Evolutionary conservation across 2,113 vertebrate species (phyloP).

Genomic region (Dipodomys spectabilis): DNA sequence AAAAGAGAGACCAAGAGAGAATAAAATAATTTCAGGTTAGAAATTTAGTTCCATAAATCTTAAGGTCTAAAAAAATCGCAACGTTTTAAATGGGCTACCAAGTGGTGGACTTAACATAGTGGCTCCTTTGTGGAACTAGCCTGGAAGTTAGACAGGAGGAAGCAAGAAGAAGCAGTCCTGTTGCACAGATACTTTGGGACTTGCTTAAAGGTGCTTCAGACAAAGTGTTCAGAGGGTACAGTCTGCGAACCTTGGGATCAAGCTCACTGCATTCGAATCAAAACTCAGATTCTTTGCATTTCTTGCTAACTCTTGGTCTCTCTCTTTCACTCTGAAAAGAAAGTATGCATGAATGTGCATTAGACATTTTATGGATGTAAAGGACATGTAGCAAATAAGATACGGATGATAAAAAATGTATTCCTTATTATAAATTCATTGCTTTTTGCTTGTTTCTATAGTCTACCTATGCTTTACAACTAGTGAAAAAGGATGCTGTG

Average conservation of each 20-base stretch:
- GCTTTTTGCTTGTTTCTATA: too few species aligned
- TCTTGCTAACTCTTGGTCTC: background rate
- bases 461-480: too few species aligned
- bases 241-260: background rate
- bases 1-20: background rate
- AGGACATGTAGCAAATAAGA: too few species aligned
- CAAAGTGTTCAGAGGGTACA: background rate
- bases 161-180: background rate
- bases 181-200: background rate
- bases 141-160: background rate
- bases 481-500: too few species aligned
- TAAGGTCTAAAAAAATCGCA: background rate
- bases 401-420: too few species aligned
- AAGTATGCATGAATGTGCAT: too few species aligned
- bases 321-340: background rate
- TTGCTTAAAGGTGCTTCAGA: background rate
- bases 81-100: background rate
- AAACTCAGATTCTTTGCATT: background rate
- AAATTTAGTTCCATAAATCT: background rate
- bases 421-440: too few species aligned
- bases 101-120: background rate
- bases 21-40: background rate
- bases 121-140: background rate
- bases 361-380: too few species aligned
- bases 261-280: background rate